Base-by-base conservation (phyloP, 2,113 vertebrate species). In the Oceanodroma tethys region DNA sequence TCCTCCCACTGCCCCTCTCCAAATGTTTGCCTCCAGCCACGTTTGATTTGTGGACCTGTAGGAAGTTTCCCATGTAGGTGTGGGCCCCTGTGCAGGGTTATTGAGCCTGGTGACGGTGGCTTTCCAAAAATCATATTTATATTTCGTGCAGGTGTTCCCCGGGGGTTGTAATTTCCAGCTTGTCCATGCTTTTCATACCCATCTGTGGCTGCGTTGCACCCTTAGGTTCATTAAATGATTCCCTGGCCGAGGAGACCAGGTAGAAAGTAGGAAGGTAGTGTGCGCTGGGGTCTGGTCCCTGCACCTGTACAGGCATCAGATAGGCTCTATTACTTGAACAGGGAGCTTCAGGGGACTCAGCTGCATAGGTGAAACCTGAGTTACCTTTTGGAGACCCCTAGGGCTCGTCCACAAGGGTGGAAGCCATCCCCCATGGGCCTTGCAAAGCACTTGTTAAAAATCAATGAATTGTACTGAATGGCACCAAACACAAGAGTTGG, bases 181-280 rank as follows among this genome's bases (percentile, higher is more conserved):
- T 56, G 62, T 22, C 25, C 42, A 10, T 40, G 23, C 19, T 63
- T 89, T 63, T 89, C 43, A 36, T 47, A 63, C 9, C 29, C 30
- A 26, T 48, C 60, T 71, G 52, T 5, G 29, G 38, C 70, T 62
- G 65, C 7, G 2, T 19, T 63, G 43, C n/a, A 45, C 26, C 27
- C 17, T 53, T 70, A 36, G 27, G 34, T 36, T 66, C 8, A 1
- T 32, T 84, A 42, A 60, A 32, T 36, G 40, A 73, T 79, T 66
- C 45, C 34, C 21, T 62, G 23, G 20, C 22, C 0, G 3, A 1
- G 0, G 66, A 81, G 26, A 73, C 53, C 29, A 32, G 40, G 23
- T 47, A 30, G 18, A 32, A 80, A 73, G 14, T 7, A 7, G 7
- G 56, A 67, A 67, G 56, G 7, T 8, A 67, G 17, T 25, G 13